Percentiles rank a stretch among this genome's conserved stretches.
Evolutionary conservation across 2,113 vertebrate genomes (phyloP).

Genomic region (Bufo gargarizans): DNA sequence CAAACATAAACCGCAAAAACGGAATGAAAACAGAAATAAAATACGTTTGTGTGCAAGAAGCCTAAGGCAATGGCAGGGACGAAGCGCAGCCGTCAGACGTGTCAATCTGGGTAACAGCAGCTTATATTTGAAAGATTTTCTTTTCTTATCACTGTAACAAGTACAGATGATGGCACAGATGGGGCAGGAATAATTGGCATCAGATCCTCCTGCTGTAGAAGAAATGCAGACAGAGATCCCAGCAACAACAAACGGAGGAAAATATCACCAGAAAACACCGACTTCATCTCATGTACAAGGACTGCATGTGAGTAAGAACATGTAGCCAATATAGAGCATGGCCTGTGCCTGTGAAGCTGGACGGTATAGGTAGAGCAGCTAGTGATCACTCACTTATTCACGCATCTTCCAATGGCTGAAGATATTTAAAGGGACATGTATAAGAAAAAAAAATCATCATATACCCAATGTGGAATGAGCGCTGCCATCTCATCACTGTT

Average conservation of each 20-base stretch:
- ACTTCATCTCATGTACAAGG: neutral
- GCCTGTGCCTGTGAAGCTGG: neutral
- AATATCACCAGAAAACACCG: neutral
- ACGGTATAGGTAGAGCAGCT: too few relatives aligned
- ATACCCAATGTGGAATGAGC: too few relatives aligned
- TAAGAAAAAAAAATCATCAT: too few relatives aligned
- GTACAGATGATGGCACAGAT: slow-evolving; percentile 55
- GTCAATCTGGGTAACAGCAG: slow-evolving; percentile 9
- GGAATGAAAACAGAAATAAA: too few relatives aligned
- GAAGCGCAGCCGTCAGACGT: neutral
- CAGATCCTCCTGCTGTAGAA: neutral
- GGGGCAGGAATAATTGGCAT: slow-evolving; percentile 48
- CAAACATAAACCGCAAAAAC: too few relatives aligned
- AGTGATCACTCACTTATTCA: too few relatives aligned
- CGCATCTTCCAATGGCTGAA: neutral
- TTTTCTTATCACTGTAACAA: neutral
- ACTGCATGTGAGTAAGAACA: neutral
- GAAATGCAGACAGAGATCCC: neutral
- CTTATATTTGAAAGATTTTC: slow-evolving; percentile 24
- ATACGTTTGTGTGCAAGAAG: too few relatives aligned
- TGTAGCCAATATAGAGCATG: neutral
- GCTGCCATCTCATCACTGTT: too few relatives aligned
- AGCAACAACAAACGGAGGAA: slow-evolving; percentile 21
- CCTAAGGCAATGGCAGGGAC: too few relatives aligned
- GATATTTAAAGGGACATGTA: too few relatives aligned